These are phyloP conservation scores for Sanderia malayensis DNA, from an alignment of 30 jellyfish, hydroid and myxozoan genomes.

Conservation along the genomic window DNA sequence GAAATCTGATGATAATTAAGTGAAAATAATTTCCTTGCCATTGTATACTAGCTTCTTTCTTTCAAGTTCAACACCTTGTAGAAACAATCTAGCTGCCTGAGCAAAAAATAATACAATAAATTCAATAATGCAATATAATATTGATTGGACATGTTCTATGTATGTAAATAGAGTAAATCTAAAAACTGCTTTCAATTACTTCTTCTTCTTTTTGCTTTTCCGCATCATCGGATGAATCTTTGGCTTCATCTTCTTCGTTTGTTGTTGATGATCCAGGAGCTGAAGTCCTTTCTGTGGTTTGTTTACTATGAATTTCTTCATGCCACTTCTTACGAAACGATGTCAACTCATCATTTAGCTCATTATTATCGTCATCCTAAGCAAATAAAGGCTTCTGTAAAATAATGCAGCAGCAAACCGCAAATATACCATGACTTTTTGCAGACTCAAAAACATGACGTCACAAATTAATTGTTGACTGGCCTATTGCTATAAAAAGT, in stretches of 20 bases:
- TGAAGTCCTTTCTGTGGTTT: slow-evolving; percentile 1
- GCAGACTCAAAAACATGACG: background rate
- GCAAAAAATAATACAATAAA: background rate
- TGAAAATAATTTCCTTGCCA: slow-evolving; percentile 21
- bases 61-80: slow-evolving; percentile 59
- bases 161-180: background rate
- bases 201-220: slow-evolving; percentile 54
- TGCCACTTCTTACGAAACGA: slow-evolving; percentile 96
- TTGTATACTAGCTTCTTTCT: slow-evolving; percentile 56
- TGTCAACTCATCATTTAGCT: slow-evolving; percentile 64
- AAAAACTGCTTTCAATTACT: background rate
- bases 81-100: slow-evolving; percentile 68
- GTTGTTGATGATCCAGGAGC: background rate
- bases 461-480: background rate
- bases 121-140: background rate
- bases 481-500: no score
- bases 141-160: background rate
- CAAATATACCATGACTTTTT: background rate
- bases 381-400: background rate
- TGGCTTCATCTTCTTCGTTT: background rate
- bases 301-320: slow-evolving; percentile 66
- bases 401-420: background rate
- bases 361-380: slow-evolving; percentile 29
- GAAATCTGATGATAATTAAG: background rate
- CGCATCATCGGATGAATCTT: background rate